Evolutionary conservation across 2,113 vertebrate species (phyloP), one percentile per base, ranked within the genome.

Genomic region (Callithrix jacchus): DNA sequence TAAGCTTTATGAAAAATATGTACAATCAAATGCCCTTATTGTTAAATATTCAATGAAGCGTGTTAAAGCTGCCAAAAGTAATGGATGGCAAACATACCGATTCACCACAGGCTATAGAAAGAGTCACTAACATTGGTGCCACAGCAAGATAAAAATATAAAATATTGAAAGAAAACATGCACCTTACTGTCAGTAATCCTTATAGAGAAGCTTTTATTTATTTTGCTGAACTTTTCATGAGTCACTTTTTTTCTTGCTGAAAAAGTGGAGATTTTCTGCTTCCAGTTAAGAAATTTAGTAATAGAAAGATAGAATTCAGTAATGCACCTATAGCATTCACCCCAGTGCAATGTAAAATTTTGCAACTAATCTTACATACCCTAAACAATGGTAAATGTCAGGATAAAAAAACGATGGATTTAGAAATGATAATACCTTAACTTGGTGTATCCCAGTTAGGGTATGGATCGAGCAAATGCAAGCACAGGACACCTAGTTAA

Each of bases 1-100:
- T 21, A 89, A 89, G 23, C 10, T 94, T 95, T 52, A 84, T 87
- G 80, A 97, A 88, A 95, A 94, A 79, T 61, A n/a, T 35, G 18
- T 84, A 71, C 12, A n/a, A 47, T 68, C 77, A 94, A 95, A 83
- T 83, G 37, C 70, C 52, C 42, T 73, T 94, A 87, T 87, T 74
- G 90, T 80, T 87, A 94, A 86, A 81, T 27, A 81, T 58, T 95
- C 92, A 81, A 84, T 90, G 74, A 73, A 93, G 30, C 84, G 13
- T 42, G 35, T 56, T 96, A 45, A 76, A 97, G 23, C 68, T 87
- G 87, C 85, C 97, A 82, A n/a, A 47, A 35, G 32, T 85, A 89
- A 95, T 85, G 66, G 84, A 81, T 77, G 86, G 11, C 40, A 93
- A 82, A 56, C 16, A 61, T 16, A 32, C 11, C 35, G 52, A 17